Base-by-base conservation (phyloP, 2,888 invertebrate species). In the Monochamus alternatus region DNA sequence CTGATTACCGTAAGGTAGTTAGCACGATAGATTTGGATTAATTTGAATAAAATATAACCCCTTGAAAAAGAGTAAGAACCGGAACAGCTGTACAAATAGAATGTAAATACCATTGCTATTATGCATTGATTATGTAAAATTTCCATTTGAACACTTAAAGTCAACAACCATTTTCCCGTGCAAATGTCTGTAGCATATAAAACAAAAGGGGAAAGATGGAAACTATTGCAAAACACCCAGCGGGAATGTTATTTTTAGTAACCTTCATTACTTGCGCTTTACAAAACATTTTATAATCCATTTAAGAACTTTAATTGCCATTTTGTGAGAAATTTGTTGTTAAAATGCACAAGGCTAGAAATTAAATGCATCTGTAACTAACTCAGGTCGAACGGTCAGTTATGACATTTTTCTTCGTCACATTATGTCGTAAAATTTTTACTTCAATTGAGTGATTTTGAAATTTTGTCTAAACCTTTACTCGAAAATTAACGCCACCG, bases 31-130 rank as follows among this genome's bases (percentile, higher is more conserved):
- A 71, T 47, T 71, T 51, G 14, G 30, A 44, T 43, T 72, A 32
- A 72, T 58, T 64, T 65, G 64, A 51, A 51, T 60, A 51, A 71
- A 38, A 51, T 69, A 60, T 32, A 65, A 58, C 32, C 66, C 10
- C 47, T 43, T 32, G 9, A 66, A 74, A 75, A 76, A 76, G 44
- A 73, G 62, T 75, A 75, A 74, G 79, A 78, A 68, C 72, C 75
- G 67, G 74, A 78, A 74, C 84, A 84, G 81, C 83, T 84, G 82
- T 81, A 79, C 80, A 83, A 84, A 84, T 81, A 84, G 63, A 76
- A 81, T 76, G 62, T 77, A 74, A 78, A 77, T 71, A 69, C 75
- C 63, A 75, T 75, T 75, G 47, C 64, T 64, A 78, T 82, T 82
- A 81, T 80, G 77, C 77, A 77, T 81, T 78, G 79, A 81, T 81